Percentiles rank a stretch among this genome's conserved stretches.
Conservation (phyloP, 1,140 invertebrate genomes). For the Bombyx mandarina region DNA sequence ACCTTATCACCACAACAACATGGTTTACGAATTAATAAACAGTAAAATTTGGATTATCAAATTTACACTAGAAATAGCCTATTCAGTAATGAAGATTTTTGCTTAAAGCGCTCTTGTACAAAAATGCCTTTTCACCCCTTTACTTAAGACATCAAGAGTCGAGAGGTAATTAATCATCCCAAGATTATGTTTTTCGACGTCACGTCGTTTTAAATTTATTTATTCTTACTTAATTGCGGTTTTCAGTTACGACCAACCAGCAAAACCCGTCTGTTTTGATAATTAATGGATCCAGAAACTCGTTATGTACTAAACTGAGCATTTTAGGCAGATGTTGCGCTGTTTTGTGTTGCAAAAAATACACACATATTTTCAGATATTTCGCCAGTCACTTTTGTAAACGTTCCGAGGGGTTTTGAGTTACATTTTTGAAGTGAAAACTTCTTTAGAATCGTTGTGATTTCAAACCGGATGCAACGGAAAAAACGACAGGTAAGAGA, state of each 20-base stretch:
- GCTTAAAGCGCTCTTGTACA: too few species aligned
- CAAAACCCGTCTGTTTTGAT: slow-evolving; percentile 21
- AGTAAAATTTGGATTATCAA: too few species aligned
- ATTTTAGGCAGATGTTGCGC: slow-evolving; percentile 10
- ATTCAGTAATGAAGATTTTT: too few species aligned
- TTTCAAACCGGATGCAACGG: too few species aligned
- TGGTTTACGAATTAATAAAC: too few species aligned
- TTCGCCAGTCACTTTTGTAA: too few species aligned
- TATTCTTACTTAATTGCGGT: slow-evolving; percentile 25
- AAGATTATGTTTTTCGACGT: slow-evolving; percentile 24
- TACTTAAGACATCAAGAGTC: slow-evolving; percentile 10
- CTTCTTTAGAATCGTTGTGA: too few species aligned
- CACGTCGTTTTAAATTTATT: slow-evolving; percentile 23
- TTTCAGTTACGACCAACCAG: slow-evolving; percentile 19
- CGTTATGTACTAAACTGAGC: slow-evolving; percentile 8
- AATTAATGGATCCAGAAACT: slow-evolving; percentile 20
- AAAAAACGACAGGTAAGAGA: too few species aligned
- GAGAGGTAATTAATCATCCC: slow-evolving; percentile 16
- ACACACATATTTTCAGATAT: too few species aligned
- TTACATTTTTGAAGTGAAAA: background rate
- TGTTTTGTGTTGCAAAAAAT: slow-evolving; percentile 5
- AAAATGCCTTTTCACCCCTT: slow-evolving; percentile 3
- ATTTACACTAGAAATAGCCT: too few species aligned
- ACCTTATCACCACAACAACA: too few species aligned
- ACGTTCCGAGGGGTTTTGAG: too few species aligned